Evolutionary conservation across 2,888 invertebrate species (phyloP).

Genomic region (Drosophila tripunctata): DNA sequence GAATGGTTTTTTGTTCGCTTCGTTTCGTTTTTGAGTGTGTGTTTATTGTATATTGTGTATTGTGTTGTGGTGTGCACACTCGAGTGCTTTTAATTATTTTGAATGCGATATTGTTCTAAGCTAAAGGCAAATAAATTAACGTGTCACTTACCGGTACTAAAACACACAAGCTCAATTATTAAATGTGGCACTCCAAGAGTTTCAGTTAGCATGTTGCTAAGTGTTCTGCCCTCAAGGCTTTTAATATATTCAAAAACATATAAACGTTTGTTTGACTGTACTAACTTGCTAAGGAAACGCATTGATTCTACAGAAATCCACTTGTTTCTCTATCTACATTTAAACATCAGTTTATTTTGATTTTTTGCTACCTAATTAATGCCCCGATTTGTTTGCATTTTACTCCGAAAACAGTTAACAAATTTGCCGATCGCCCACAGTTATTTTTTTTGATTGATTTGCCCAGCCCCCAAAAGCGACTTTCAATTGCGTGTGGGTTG

Average conservation of each 20-base stretch:
- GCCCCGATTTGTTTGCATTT: constrained; percentile 23
- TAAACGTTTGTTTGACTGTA: background rate
- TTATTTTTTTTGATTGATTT: constrained; percentile 13
- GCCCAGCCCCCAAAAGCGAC: constrained; percentile 40
- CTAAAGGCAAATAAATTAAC: constrained; percentile 70
- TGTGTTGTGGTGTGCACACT: constrained; percentile 55
- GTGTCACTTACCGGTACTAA: constrained; percentile 56
- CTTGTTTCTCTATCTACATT: too few relatives aligned
- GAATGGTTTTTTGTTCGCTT: constrained; percentile 20
- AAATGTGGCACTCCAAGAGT: constrained; percentile 42
- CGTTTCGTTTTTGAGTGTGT: constrained; percentile 6
- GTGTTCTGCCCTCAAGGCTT: constrained; percentile 19
- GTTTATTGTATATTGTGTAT: too few relatives aligned
- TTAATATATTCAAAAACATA: background rate
- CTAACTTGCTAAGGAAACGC: background rate
- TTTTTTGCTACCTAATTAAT: constrained; percentile 23
- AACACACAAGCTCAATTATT: constrained; percentile 25
- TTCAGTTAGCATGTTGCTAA: constrained; percentile 35
- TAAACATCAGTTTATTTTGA: background rate
- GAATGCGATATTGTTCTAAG: constrained; percentile 62
- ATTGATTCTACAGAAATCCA: background rate
- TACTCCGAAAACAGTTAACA: constrained; percentile 44
- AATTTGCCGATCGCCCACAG: constrained; percentile 32
- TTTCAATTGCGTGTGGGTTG: constrained; percentile 64
- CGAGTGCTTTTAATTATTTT: constrained; percentile 68